Conservation (phyloP, 2,888 invertebrate genomes). For the Trissolcus brochymenae region DNA sequence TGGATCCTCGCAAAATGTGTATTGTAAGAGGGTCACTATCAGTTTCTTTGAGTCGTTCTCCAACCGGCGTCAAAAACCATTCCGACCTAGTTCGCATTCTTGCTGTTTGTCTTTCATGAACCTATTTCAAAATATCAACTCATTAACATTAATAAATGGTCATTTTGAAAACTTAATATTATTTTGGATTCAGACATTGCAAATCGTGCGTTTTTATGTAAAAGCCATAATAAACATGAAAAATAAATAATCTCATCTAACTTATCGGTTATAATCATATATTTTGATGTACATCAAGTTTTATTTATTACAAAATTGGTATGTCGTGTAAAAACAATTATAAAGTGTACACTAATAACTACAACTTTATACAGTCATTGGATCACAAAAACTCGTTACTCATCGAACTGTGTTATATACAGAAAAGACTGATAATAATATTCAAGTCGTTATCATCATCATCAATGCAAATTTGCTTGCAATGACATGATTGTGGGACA, state of each 20-base stretch:
- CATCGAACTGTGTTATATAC: slow-evolving; percentile 22
- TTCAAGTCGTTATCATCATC: too few species aligned
- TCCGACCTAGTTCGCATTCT: slow-evolving; percentile 97
- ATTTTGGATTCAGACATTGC: neutral
- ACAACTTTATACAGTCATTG: slow-evolving; percentile 20
- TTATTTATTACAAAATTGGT: slow-evolving; percentile 1
- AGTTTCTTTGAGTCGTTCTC: slow-evolving; percentile 77
- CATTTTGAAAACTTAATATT: neutral
- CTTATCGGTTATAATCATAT: slow-evolving; percentile 21
- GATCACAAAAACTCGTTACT: slow-evolving; percentile 17
- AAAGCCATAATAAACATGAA: too few species aligned
- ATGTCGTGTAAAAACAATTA: slow-evolving; percentile 19
- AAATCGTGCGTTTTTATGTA: neutral
- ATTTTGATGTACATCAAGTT: slow-evolving; percentile 31
- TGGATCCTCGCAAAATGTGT: slow-evolving; percentile 76
- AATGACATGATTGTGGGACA: neutral
- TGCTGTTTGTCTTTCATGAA: slow-evolving; percentile 96
- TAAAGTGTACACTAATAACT: slow-evolving; percentile 14
- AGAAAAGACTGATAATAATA: slow-evolving; percentile 7
- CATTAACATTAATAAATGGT: slow-evolving; percentile 29
- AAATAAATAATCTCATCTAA: neutral
- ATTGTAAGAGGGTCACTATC: slow-evolving; percentile 77
- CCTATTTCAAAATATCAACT: slow-evolving; percentile 78
- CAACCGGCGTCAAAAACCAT: slow-evolving; percentile 92
- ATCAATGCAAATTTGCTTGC: neutral